phyloP scores from a whole-genome alignment of 2,797 vertebrate genomes.

The Monodelphis domestica region DNA sequence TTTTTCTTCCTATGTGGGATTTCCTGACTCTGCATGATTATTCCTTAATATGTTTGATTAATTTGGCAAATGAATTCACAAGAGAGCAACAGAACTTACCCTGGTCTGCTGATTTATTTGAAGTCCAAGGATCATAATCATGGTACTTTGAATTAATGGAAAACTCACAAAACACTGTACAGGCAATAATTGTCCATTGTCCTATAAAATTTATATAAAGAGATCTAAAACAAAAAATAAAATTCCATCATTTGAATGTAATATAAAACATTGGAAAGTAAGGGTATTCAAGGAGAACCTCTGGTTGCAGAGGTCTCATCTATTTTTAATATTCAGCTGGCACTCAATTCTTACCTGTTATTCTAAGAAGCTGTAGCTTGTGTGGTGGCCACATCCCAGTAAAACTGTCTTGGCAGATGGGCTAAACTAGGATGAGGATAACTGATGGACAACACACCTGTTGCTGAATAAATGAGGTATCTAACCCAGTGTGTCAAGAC shows the following conservation, averaged over 20 bases:
- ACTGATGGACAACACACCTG: too few relatives aligned
- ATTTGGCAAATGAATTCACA: not conserved
- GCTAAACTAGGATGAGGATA: too few relatives aligned
- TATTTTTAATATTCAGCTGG: too few relatives aligned
- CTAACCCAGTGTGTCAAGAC: too few relatives aligned
- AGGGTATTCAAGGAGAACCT: too few relatives aligned
- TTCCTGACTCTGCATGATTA: not conserved
- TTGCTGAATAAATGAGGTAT: too few relatives aligned
- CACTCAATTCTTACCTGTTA: too few relatives aligned
- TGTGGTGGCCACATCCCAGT: too few relatives aligned
- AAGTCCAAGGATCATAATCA: conserved; percentile 90
- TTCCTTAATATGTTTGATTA: not conserved
- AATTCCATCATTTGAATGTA: not conserved
- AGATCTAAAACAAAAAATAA: conserved; percentile 83
- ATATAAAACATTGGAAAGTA: too few relatives aligned
- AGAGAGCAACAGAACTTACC: conserved; percentile 78
- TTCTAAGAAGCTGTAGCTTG: too few relatives aligned
- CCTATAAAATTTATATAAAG: conserved; percentile 92
- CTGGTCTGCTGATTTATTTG: conserved; percentile 90
- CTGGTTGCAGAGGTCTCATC: too few relatives aligned
- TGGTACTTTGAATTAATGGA: conserved; percentile 92
- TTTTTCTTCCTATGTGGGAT: not conserved
- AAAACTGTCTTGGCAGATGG: too few relatives aligned
- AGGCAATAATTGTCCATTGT: conserved; percentile 87
- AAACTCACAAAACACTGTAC: conserved; percentile 88